phyloP scores from a whole-genome alignment of 2,113 vertebrate genomes.

The Polypterus bichir region DNA sequence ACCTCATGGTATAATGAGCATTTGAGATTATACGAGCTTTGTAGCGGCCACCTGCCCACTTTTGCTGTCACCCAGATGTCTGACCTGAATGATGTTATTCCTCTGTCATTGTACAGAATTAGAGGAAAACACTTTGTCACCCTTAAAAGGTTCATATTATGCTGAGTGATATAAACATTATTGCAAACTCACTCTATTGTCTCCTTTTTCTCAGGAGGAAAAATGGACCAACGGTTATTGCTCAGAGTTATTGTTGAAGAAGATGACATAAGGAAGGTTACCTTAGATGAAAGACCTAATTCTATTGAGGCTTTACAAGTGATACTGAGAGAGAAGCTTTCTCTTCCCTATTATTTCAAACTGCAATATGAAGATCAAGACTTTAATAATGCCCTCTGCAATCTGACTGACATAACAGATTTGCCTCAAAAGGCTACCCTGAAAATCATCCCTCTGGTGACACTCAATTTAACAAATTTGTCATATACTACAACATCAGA shows the following conservation, averaged over 20 bases:
- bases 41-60: no score
- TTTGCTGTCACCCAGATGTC: no score
- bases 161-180: no score
- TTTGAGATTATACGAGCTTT: no score
- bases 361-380: constrained; percentile 12
- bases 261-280: constrained; percentile 10
- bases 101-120: no score
- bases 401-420: constrained; percentile 6
- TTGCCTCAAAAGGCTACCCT: constrained; percentile 7
- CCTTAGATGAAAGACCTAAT: neutral
- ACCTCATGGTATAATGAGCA: no score
- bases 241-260: constrained; percentile 11
- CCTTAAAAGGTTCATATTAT: no score
- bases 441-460: constrained; percentile 4
- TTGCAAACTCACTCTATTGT: no score
- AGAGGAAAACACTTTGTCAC: no score
- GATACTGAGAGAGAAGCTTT: neutral
- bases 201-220: no score
- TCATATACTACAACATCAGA: constrained; percentile 1
- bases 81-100: no score
- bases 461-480: neutral
- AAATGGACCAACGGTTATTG: constrained; percentile 3
- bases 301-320: no score
- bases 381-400: constrained; percentile 12
- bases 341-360: constrained; percentile 6